Evolutionary conservation across 2,888 invertebrate species (phyloP), one percentile per base, ranked within the genome.

Genomic region (Volucella zonaria): DNA sequence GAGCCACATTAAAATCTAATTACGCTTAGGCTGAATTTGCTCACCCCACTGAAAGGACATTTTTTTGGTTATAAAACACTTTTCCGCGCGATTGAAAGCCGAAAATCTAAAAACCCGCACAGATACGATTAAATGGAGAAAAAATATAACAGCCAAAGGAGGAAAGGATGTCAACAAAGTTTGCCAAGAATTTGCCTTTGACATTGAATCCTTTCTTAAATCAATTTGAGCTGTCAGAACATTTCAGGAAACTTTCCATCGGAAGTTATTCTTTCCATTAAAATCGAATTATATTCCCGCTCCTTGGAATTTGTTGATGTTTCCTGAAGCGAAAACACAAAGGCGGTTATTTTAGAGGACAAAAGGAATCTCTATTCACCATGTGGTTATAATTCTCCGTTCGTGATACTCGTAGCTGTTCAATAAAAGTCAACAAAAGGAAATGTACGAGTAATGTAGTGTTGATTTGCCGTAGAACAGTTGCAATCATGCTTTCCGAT

Each of bases 1-100:
- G n/a, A n/a, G 14, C 61, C 61, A 31, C 47, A 62, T 62, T 62
- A 47, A 47, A 62, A 62, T 62, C n/a, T 31, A 47, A 62, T 62
- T 62, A 59, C 31, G 31, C 31, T 43, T 43, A 18, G 4, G 43
- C 43, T 56, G 12, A n/a, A 38, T 38, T 31, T 9, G 12, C 12
- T 23, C 31, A 56, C 18, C 43, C 12, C 15, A 43, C 59, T 23
- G 43, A 4, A 43, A 43, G 59, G 12, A 59, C 43, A 12, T 59
- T 59, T 18, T 59, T 23, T 43, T 9, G 8, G n/a, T 59, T 40
- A 58, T 59, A 43, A 43, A 59, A 59, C 59, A 59, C 10, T 59
- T 43, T 59, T 45, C 45, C 18, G 45, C 40, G 40, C 40, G 10
- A 14, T 59, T 59, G 18, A 10, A 12, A 1, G 8, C 43, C 6